Evolutionary conservation across 2,888 invertebrate genomes (phyloP), one percentile per base, ranked within the genome.

Genomic region (Epistrophe eligans): DNA sequence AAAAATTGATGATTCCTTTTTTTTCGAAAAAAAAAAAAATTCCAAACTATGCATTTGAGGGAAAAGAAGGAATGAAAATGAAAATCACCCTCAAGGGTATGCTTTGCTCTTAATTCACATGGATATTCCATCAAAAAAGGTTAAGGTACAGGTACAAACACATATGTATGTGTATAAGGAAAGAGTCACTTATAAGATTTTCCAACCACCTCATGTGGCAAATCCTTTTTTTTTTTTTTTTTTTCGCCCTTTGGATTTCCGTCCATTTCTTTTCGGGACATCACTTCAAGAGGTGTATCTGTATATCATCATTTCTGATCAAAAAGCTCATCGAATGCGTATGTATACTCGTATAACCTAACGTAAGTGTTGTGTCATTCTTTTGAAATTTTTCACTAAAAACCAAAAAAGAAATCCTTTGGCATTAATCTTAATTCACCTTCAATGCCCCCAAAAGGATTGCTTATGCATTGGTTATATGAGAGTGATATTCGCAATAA

Each of bases 81-180:
- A 90, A 91, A 91, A 91, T 91, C 91, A 91, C 91, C 90, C 91
- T 91, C 91, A 82, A 77, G 88, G 91, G 91, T 89, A 91, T 91
- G 52, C 67, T 73, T 73, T 77, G 28, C 38, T 62, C 48, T 70
- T 73, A 74, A 67, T 77, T 71, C 80, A 76, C 52, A 76, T 58
- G 73, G 70, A 85, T 77, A 52, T 81, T 70, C 72, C 66, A 81
- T 76, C 80, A 84, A 66, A 60, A 62, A 43, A 71, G 28, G 17
- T 43, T 7, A 45, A 17, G 48, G 17, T 48, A 4, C 8, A 24
- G 1, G 24, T 24, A 24, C 24, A 24, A 2, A 24, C 24, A 24
- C 24, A 24, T 3, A 24, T 24, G 3, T 2, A 24, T 24, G 24
- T 24, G n/a, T 32, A 32, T 17, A 48, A 64, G 58, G 35, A 17